A percentile compares a stretch with the other conserved stretches of the same genome.
Evolutionary conservation across 2,888 invertebrate genomes (phyloP).

Genomic region (Prosopocoilus inquinatus): DNA sequence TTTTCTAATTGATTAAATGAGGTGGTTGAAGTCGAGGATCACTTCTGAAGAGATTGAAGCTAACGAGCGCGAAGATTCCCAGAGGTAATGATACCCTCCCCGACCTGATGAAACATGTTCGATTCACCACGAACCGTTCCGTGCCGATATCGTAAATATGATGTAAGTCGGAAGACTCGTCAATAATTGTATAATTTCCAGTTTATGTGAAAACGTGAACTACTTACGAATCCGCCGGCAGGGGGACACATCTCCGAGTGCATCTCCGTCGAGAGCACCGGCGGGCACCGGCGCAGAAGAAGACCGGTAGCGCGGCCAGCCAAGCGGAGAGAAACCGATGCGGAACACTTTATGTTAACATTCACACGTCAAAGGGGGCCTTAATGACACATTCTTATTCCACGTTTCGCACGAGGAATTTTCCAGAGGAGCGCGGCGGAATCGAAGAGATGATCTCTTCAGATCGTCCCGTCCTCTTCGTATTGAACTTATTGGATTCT

Average conservation of each 20-base stretch:
- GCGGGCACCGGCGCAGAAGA: constrained; percentile 9
- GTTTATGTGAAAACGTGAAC: constrained; percentile 16
- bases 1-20: no score
- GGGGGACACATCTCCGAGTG: constrained; percentile 1
- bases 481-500: constrained; percentile 23
- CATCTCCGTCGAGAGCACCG: background rate
- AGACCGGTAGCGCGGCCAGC: constrained; percentile 16
- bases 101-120: background rate
- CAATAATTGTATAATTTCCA: constrained; percentile 15
- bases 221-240: background rate
- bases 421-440: constrained; percentile 25
- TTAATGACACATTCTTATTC: constrained; percentile 47
- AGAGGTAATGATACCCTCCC: no score
- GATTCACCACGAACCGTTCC: background rate
- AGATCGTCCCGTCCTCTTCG: no score
- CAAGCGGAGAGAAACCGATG: constrained; percentile 20
- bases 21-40: no score
- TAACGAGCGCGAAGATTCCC: no score
- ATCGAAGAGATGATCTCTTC: constrained; percentile 20
- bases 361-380: constrained; percentile 42
- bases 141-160: constrained; percentile 1
- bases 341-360: constrained; percentile 36
- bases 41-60: no score
- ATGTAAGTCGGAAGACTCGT: constrained; percentile 6
- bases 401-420: constrained; percentile 41